Base-by-base conservation (phyloP, 2,888 invertebrate genomes). In the Andrena marginata region DNA sequence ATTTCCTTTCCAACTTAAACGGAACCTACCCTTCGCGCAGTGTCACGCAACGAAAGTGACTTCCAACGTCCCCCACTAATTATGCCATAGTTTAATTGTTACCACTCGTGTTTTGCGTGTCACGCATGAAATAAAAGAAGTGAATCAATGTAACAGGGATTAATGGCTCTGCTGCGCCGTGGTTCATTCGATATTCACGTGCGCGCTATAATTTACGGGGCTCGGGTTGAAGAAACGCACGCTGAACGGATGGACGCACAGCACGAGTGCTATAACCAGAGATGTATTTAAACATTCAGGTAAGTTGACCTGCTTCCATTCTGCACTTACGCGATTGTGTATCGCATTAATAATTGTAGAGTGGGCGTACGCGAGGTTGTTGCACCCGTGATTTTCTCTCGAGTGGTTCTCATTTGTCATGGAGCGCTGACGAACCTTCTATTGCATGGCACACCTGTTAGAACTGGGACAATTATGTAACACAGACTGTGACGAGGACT, bases 391-490 rank as follows among this genome's bases (percentile, higher is more conserved):
- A 42, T 51, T 54, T 54, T 69, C 67, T 20, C 20, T 13, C 49
- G 49, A 60, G 65, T 31, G 63, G 63, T 77, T 63, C 67, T 80
- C 80, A 72, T 80, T 77, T 67, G 31, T 63, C 51, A 48, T 67
- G 20, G 54, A 68, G 68, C 35, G 51, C 23, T 60, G 35, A 49
- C 54, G 65, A 65, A 65, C 51, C 54, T 35, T 65, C 65, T 29
- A 54, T 71, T 51, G 20, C 49, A 42, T 8, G 7, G 31, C 29
- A 62, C 60, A 67, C 62, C 42, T 49, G 29, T 23, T 10, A 49
- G 26, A 23, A 20, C 33, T 62, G 35, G 20, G 26, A 10, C 13
- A 10, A 20, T 68, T 54, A 7, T 13, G 49, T 4, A 49, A 49
- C 29, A 49, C 29, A 51, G 20, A 20, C 13, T 42, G 16, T 4